These are phyloP conservation scores for Crambe crambe DNA, from an alignment of 37 sponge, comb jelly and placozoan genomes.

Conservation along the genomic window DNA sequence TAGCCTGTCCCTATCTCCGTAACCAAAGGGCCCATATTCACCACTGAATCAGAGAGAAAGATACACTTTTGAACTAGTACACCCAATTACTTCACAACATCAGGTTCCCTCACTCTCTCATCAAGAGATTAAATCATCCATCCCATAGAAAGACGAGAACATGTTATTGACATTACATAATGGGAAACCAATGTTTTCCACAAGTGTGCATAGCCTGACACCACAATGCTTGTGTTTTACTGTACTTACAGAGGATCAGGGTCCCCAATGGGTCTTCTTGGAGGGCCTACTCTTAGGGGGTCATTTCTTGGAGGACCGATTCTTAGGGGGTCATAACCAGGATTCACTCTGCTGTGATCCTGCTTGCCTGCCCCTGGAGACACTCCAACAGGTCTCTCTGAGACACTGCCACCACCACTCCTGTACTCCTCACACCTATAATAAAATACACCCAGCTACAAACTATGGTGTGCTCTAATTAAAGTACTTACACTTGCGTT, in stretches of 20 bases:
- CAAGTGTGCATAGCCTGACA: no score
- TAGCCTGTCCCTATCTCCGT: constrained; percentile 45
- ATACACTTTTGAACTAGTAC: no score
- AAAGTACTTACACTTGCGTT: constrained; percentile 2
- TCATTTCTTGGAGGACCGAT: constrained; percentile 21
- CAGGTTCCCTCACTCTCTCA: no score
- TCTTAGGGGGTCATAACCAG: constrained; percentile 30
- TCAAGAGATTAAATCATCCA: no score
- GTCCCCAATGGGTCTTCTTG: constrained; percentile 18
- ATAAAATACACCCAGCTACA: no score
- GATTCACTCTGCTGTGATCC: not conserved
- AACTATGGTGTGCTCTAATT: not conserved
- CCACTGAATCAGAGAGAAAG: constrained; percentile 8
- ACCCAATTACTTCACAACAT: no score
- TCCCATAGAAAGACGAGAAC: no score
- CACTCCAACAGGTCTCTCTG: not conserved
- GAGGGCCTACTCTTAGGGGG: constrained; percentile 33
- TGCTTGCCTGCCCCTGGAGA: not conserved
- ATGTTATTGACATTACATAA: no score
- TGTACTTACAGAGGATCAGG: constrained; percentile 21
- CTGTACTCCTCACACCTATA: not conserved
- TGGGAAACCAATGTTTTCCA: no score
- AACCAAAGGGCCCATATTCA: constrained; percentile 33
- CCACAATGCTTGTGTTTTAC: not conserved
- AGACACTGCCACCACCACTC: not conserved